phyloP scores from a whole-genome alignment of 2,888 invertebrate genomes.

The Fabriciana adippe region DNA sequence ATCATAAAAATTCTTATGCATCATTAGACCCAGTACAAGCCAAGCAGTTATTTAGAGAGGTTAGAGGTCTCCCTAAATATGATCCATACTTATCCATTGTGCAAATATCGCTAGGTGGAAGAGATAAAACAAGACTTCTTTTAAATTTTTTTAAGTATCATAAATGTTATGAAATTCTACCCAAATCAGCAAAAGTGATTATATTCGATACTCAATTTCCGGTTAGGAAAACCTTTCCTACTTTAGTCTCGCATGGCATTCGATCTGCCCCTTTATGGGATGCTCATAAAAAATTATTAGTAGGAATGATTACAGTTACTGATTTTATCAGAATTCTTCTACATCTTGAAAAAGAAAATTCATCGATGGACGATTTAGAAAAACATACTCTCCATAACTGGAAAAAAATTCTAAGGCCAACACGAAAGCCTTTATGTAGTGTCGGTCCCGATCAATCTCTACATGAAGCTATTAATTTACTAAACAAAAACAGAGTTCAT shows the following conservation, averaged over 20 bases:
- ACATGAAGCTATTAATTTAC: slow-evolving; percentile 75
- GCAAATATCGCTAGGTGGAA: slow-evolving; percentile 76
- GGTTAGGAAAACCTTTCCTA: slow-evolving; percentile 76
- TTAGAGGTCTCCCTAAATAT: slow-evolving; percentile 74
- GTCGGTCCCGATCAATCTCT: slow-evolving; percentile 73
- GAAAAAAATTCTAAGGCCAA: slow-evolving; percentile 70
- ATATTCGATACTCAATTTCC: slow-evolving; percentile 78
- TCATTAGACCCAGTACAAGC: slow-evolving; percentile 75
- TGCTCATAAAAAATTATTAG: slow-evolving; percentile 69
- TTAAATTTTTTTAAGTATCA: slow-evolving; percentile 79
- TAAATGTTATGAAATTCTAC: slow-evolving; percentile 77
- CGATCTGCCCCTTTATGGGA: slow-evolving; percentile 78
- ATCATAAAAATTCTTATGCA: slow-evolving; percentile 77
- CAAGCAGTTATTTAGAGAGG: slow-evolving; percentile 75
- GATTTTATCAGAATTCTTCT: slow-evolving; percentile 76
- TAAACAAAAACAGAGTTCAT: slow-evolving; percentile 72
- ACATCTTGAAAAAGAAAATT: slow-evolving; percentile 67
- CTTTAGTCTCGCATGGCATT: slow-evolving; percentile 75
- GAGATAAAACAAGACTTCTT: slow-evolving; percentile 74
- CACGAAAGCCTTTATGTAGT: slow-evolving; percentile 69
- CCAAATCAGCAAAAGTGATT: slow-evolving; percentile 78
- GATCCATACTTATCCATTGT: slow-evolving; percentile 78
- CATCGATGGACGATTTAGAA: slow-evolving; percentile 74
- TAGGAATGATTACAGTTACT: slow-evolving; percentile 78
- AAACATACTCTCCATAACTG: slow-evolving; percentile 73